These are phyloP conservation scores for Mythimna pallens DNA, from an alignment of 2,888 invertebrate genomes.

Conservation along the genomic window DNA sequence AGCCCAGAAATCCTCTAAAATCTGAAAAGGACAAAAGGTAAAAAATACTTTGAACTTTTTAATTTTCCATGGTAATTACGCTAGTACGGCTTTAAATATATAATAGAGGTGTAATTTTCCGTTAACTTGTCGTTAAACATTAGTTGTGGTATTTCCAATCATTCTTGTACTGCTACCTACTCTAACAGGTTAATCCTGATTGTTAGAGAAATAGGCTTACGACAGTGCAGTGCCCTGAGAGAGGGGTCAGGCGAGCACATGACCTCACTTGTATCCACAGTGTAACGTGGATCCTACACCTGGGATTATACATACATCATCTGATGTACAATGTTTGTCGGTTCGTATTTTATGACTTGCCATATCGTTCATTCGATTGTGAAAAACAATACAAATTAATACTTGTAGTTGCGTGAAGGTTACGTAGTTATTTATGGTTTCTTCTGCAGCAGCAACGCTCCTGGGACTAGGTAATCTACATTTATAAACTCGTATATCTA, in stretches of 20 bases:
- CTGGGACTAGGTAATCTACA: too few relatives aligned
- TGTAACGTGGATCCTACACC: background rate
- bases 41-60: background rate
- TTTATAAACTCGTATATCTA: too few relatives aligned
- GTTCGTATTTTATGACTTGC: too few relatives aligned
- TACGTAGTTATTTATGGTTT: too few relatives aligned
- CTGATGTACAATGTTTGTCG: too few relatives aligned
- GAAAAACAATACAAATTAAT: too few relatives aligned
- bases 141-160: background rate
- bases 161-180: background rate
- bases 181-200: constrained; percentile 13
- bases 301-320: background rate
- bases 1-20: background rate
- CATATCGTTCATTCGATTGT: too few relatives aligned
- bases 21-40: background rate
- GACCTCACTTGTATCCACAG: background rate
- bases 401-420: too few relatives aligned
- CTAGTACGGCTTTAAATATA: background rate
- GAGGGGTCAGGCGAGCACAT: constrained; percentile 11
- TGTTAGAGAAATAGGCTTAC: constrained; percentile 6
- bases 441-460: too few relatives aligned
- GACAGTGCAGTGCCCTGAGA: constrained; percentile 5
- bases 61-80: too few relatives aligned
- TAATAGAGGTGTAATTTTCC: background rate
- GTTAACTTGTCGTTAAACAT: background rate